These are phyloP conservation scores for Saccopteryx bilineata DNA, from an alignment of 2,113 vertebrate genomes.

Conservation along the genomic window DNA sequence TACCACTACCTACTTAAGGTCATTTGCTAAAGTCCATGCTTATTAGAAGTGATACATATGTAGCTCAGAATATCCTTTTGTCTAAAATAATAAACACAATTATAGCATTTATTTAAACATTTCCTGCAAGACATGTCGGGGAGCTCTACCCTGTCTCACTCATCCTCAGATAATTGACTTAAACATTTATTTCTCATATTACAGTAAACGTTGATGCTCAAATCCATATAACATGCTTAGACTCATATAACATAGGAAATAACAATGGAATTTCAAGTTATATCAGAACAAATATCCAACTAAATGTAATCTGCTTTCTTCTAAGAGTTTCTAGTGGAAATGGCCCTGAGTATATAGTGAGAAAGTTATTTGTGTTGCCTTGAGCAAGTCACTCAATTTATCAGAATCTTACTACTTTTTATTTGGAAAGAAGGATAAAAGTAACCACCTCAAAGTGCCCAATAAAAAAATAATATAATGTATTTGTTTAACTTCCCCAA, in stretches of 20 bases:
- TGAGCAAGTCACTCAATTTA: constrained; percentile 5
- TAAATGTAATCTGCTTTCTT: constrained; percentile 14
- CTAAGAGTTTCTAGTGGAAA: constrained; percentile 34
- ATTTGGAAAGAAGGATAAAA: background rate
- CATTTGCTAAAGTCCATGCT: constrained; percentile 55
- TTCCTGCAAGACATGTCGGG: constrained; percentile 12
- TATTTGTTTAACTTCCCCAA: background rate
- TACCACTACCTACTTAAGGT: background rate
- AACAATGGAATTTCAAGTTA: constrained; percentile 29
- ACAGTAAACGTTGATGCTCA: constrained; percentile 30
- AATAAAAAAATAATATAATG: background rate
- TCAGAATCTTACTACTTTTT: background rate
- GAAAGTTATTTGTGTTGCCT: background rate
- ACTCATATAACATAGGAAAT: constrained; percentile 32
- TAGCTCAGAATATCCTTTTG: background rate
- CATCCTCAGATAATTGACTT: background rate
- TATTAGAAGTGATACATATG: constrained; percentile 43
- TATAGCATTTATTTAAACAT: constrained; percentile 32
- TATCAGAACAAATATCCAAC: background rate
- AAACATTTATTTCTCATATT: constrained; percentile 40
- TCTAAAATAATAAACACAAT: constrained; percentile 57
- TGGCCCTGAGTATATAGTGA: background rate
- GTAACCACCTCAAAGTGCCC: background rate
- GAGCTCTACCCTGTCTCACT: background rate
- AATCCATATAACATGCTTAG: background rate